A percentile compares a stretch with the other conserved stretches of the same genome.
phyloP scores from a whole-genome alignment of 2,888 invertebrate genomes.

The Drosophila dives region DNA sequence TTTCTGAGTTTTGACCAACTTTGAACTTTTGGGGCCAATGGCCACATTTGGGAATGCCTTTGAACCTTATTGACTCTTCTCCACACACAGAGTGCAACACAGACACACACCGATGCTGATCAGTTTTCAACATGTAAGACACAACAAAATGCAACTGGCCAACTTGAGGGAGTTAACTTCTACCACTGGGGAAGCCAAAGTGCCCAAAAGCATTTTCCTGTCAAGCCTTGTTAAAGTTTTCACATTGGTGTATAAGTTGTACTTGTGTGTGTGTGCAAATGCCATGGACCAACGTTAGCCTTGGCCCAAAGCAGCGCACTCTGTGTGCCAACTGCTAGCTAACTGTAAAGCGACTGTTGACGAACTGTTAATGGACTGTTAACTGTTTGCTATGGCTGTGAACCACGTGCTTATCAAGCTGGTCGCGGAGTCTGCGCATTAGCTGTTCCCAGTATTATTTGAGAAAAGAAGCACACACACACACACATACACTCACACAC shows the following conservation, averaged over 20 bases:
- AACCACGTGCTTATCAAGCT: slow-evolving; percentile 61
- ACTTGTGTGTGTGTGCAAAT: slow-evolving; percentile 17
- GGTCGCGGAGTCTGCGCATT: slow-evolving; percentile 64
- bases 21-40: slow-evolving; percentile 11
- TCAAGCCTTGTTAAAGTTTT: slow-evolving; percentile 64
- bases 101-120: slow-evolving; percentile 14
- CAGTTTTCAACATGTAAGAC: slow-evolving; percentile 31
- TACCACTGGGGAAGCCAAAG: slow-evolving; percentile 44
- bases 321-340: slow-evolving; percentile 38
- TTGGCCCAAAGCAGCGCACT: slow-evolving; percentile 57
- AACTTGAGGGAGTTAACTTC: slow-evolving; percentile 34
- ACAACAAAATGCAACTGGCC: slow-evolving; percentile 39
- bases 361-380: slow-evolving; percentile 50
- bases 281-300: slow-evolving; percentile 74
- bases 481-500: slow-evolving; percentile 43
- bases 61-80: slow-evolving; percentile 53
- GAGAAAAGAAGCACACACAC: slow-evolving; percentile 28
- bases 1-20: slow-evolving; percentile 3
- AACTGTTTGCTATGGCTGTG: slow-evolving; percentile 20
- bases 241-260: slow-evolving; percentile 6
- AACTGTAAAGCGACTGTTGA: slow-evolving; percentile 46
- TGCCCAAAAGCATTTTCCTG: slow-evolving; percentile 77
- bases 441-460: slow-evolving; percentile 65
- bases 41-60: slow-evolving; percentile 28
- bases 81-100: slow-evolving; percentile 1